Evolutionary conservation across 2,113 vertebrate species (phyloP).

Genomic region (Lates calcarifer): DNA sequence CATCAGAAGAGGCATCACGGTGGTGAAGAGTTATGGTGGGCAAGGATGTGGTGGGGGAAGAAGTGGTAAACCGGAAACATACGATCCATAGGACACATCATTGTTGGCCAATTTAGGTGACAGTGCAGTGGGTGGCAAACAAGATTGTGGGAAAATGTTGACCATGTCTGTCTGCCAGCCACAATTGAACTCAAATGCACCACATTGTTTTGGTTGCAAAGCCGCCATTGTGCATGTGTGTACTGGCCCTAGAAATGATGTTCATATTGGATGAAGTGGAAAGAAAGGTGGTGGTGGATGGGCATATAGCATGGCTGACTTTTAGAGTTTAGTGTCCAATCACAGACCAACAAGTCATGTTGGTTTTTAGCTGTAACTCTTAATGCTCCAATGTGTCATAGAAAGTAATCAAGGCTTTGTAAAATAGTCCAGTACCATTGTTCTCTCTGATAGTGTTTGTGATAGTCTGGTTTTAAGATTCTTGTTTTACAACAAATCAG

Average conservation of each 20-base stretch:
- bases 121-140: slow-evolving; percentile 48
- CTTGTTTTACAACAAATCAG: not conserved
- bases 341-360: not conserved
- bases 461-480: not conserved
- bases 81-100: slow-evolving; percentile 13
- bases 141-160: slow-evolving; percentile 27
- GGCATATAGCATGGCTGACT: not conserved
- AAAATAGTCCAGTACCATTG: not conserved
- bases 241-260: not conserved
- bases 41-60: slow-evolving; percentile 33
- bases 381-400: too few species aligned
- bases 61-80: slow-evolving; percentile 37
- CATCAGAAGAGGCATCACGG: slow-evolving; percentile 37
- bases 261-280: slow-evolving; percentile 6
- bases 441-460: not conserved
- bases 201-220: slow-evolving; percentile 24
- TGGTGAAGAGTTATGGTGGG: slow-evolving; percentile 19
- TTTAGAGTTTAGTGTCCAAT: not conserved
- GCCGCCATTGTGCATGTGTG: slow-evolving; percentile 6
- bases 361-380: not conserved
- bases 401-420: not conserved
- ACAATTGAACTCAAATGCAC: slow-evolving; percentile 8
- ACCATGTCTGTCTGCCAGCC: slow-evolving; percentile 7
- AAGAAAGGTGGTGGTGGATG: not conserved
- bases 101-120: slow-evolving; percentile 37